Percentiles rank a stretch among this genome's conserved stretches.
phyloP scores from a whole-genome alignment of 2,113 vertebrate species.

The Noctilio leporinus region DNA sequence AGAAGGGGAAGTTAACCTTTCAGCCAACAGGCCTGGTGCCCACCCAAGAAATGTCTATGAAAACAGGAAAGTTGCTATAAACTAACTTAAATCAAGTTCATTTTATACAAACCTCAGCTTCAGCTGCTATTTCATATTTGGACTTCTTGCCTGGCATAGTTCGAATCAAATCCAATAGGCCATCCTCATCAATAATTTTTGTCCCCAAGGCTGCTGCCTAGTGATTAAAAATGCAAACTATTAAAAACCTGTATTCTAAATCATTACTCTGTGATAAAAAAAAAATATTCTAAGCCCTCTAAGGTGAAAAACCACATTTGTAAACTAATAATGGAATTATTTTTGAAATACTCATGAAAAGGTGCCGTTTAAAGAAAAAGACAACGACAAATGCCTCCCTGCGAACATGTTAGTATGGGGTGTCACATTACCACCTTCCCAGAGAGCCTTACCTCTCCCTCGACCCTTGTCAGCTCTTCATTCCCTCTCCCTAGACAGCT shows the following conservation, averaged over 20 bases:
- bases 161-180: constrained; percentile 90
- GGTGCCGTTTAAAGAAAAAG: neutral
- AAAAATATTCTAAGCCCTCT: neutral
- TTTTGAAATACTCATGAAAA: neutral
- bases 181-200: constrained; percentile 92
- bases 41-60: neutral
- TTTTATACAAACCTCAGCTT: constrained; percentile 86
- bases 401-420: neutral
- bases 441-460: neutral
- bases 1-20: neutral
- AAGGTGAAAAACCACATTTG: neutral
- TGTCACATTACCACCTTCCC: neutral
- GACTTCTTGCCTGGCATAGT: constrained; percentile 96
- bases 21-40: neutral
- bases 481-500: neutral
- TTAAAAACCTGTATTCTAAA: neutral
- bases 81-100: neutral
- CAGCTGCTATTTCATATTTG: constrained; percentile 91
- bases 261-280: neutral
- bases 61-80: neutral
- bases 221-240: constrained; percentile 52
- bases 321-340: neutral
- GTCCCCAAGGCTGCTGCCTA: constrained; percentile 93
- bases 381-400: neutral
- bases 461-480: neutral